A percentile compares a stretch with the other conserved stretches of the same genome.
Evolutionary conservation across 2,797 vertebrate species (phyloP).

Genomic region (Trachops cirrhosus): DNA sequence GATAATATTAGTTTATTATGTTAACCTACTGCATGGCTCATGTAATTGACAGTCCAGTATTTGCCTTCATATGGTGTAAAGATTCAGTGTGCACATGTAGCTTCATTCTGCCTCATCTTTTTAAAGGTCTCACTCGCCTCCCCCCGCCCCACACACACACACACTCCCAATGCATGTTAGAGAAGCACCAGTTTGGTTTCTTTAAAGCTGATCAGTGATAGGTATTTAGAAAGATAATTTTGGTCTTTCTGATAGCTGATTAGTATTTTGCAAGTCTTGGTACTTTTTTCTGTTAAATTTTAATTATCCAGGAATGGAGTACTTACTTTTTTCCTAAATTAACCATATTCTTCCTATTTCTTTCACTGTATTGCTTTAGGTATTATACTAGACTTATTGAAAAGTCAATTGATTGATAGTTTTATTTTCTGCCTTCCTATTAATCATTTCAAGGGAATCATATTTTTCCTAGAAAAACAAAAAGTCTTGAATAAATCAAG

Average conservation of each 20-base stretch:
- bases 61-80: not conserved
- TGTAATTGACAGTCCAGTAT: not conserved
- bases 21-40: not conserved
- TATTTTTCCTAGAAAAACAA: not conserved
- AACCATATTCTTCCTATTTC: not conserved
- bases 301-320: not conserved
- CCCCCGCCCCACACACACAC: not conserved
- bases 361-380: not conserved
- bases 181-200: not conserved
- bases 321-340: not conserved
- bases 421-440: not conserved
- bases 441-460: not conserved
- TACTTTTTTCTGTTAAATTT: slow-evolving; percentile 8
- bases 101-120: not conserved
- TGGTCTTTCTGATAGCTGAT: not conserved
- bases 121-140: not conserved
- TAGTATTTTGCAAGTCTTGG: not conserved
- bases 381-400: not conserved
- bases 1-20: not conserved
- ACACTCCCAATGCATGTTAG: not conserved
- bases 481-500: not conserved
- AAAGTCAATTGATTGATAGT: not conserved
- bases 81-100: not conserved
- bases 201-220: not conserved
- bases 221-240: not conserved